Evolutionary conservation across 2,888 invertebrate genomes (phyloP).

Genomic region (Folsomia candida): DNA sequence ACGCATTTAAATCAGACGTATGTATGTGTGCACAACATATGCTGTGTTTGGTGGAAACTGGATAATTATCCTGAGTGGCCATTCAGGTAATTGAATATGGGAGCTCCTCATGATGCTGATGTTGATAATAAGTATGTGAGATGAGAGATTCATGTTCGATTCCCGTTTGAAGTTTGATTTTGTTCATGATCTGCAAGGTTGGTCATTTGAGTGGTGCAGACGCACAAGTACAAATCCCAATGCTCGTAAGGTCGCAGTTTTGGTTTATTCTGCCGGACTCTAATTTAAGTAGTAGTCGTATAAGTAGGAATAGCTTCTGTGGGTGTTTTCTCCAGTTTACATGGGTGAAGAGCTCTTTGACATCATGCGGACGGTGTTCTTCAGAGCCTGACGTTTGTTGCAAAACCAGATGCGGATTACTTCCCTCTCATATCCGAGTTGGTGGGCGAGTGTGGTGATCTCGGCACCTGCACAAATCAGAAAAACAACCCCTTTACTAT

Average conservation of each 20-base stretch:
- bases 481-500: no score
- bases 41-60: no score
- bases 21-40: no score
- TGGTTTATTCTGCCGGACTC: neutral
- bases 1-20: no score
- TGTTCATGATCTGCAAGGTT: no score
- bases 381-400: conserved; percentile 95
- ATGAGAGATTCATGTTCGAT: neutral
- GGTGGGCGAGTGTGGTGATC: conserved; percentile 92
- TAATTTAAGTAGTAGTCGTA: neutral
- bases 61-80: neutral
- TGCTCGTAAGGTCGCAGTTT: neutral
- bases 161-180: neutral
- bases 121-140: neutral
- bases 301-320: neutral
- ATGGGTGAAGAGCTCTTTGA: conserved; percentile 59
- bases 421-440: conserved; percentile 93
- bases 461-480: conserved; percentile 83
- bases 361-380: conserved; percentile 96
- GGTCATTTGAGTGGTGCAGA: neutral
- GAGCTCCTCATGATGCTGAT: neutral
- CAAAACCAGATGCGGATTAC: conserved; percentile 99
- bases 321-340: conserved; percentile 20
- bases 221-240: neutral
- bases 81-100: neutral